Conservation (phyloP, 2,113 vertebrate genomes). For the Eublepharis macularius region DNA sequence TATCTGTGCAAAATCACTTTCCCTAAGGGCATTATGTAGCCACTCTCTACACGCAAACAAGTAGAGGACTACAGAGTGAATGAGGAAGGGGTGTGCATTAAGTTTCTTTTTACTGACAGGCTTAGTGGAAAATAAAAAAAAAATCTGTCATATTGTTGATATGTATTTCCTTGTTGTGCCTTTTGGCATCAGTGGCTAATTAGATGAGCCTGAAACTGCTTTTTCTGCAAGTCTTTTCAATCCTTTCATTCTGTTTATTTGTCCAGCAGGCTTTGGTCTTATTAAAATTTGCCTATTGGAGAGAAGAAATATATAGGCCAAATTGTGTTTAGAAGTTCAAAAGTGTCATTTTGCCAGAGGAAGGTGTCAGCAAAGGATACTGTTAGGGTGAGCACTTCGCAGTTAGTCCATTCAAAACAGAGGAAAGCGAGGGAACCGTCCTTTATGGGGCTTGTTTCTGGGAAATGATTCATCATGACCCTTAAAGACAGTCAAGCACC, state of each 20-base stretch:
- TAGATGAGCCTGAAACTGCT: constrained; percentile 55
- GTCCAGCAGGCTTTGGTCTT: constrained; percentile 60
- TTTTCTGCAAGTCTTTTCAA: constrained; percentile 63
- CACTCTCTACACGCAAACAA: constrained; percentile 34
- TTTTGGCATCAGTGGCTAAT: constrained; percentile 61
- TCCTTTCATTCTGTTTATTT: constrained; percentile 60
- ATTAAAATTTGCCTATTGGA: constrained; percentile 50
- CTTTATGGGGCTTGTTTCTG: neutral
- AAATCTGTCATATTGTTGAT: constrained; percentile 38
- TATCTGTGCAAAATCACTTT: constrained; percentile 25
- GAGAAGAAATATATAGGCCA: constrained; percentile 32
- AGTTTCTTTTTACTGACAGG: constrained; percentile 57
- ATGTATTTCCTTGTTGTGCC: constrained; percentile 54
- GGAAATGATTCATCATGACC: neutral
- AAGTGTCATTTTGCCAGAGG: constrained; percentile 39
- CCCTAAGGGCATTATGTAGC: constrained; percentile 45
- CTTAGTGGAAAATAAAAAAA: constrained; percentile 40
- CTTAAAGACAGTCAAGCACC: neutral
- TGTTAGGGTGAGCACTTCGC: constrained; percentile 24
- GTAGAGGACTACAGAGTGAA: constrained; percentile 9
- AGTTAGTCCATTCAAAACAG: neutral
- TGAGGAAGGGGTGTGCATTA: constrained; percentile 33
- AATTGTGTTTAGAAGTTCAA: constrained; percentile 49
- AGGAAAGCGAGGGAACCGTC: neutral
- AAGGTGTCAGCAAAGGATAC: constrained; percentile 18